Evolutionary conservation across 2,888 invertebrate genomes (phyloP).

Genomic region (Choristoneura rosaceana): DNA sequence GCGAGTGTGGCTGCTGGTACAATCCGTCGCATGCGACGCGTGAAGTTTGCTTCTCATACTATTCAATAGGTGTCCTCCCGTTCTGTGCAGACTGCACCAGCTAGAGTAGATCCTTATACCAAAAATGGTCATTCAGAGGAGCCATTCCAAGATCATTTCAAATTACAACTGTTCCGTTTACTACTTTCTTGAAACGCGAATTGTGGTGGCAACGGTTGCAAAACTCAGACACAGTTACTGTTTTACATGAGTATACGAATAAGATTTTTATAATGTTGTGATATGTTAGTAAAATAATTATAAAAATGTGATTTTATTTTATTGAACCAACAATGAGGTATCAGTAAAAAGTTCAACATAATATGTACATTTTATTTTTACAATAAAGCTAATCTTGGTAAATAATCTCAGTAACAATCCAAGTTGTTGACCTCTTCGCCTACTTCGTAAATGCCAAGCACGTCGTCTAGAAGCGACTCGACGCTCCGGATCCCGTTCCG

Average conservation of each 20-base stretch:
- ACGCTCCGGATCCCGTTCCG: constrained; percentile 88
- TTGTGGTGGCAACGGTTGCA: background rate
- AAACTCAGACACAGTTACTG: background rate
- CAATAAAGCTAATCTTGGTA: background rate
- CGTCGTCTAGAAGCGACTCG: constrained; percentile 90
- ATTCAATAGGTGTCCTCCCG: no score
- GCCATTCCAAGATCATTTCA: no score
- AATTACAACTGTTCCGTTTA: no score
- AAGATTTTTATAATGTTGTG: constrained; percentile 4
- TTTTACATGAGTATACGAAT: background rate
- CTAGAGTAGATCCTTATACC: background rate
- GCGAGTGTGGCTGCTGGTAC: no score
- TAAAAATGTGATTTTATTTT: background rate
- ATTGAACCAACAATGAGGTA: background rate
- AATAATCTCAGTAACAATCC: constrained; percentile 88
- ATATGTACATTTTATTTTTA: constrained; percentile 6
- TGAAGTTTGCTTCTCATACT: no score
- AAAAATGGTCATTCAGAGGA: no score
- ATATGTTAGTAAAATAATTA: constrained; percentile 1
- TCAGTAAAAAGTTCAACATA: background rate
- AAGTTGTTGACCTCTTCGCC: constrained; percentile 85
- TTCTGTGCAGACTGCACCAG: no score
- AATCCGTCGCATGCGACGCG: no score
- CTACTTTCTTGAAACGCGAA: background rate
- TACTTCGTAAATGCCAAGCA: constrained; percentile 86